Conservation (phyloP, 2,113 vertebrate genomes). For the Glareola pratincola region DNA sequence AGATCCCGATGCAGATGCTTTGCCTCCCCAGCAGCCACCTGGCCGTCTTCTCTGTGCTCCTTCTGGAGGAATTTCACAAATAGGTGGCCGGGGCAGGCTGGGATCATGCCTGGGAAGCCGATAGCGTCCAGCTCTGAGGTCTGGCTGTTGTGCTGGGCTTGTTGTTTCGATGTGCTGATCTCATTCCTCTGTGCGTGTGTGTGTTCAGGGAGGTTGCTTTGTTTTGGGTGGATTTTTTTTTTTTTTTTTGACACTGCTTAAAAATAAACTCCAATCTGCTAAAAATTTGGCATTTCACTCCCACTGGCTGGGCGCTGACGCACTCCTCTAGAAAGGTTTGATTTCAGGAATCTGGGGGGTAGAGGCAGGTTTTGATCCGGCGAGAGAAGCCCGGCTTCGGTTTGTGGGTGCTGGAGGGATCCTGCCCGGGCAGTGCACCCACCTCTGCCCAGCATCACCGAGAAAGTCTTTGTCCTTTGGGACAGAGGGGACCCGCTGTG, state of each 20-base stretch:
- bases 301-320: not conserved
- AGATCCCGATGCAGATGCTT: not conserved
- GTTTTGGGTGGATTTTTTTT: not conserved
- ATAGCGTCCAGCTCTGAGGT: fast-evolving
- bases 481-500: not conserved
- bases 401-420: not conserved
- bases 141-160: not conserved
- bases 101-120: not conserved
- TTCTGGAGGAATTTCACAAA: not conserved
- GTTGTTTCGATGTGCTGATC: not conserved
- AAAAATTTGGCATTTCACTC: constrained; percentile 37
- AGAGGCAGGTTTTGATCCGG: not conserved
- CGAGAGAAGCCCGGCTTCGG: not conserved
- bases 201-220: not conserved
- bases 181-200: not conserved
- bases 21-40: not conserved
- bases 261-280: constrained; percentile 59
- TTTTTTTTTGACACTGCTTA: not conserved
- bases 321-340: not conserved
- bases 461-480: not conserved
- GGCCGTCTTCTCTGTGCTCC: fast-evolving
- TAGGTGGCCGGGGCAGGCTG: not conserved
- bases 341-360: not conserved
- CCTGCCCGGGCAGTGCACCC: not conserved
- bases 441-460: fast-evolving